These are phyloP conservation scores for Melinaea marsaeus DNA, from an alignment of 2,888 invertebrate species.

Conservation along the genomic window DNA sequence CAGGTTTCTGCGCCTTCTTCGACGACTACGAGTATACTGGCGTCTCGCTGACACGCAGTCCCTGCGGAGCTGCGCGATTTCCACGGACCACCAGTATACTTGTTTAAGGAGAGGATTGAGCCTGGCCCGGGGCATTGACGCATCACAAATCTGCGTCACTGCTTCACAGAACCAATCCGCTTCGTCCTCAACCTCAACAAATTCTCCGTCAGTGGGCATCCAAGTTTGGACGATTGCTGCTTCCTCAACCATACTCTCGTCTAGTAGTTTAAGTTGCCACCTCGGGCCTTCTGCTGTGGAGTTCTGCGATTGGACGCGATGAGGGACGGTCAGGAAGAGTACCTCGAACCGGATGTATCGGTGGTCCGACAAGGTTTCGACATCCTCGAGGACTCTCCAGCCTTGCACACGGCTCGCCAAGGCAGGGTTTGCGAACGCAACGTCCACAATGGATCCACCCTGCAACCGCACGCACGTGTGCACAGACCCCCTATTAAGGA, in stretches of 20 bases:
- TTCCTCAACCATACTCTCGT: conserved; percentile 5
- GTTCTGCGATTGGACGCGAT: neutral
- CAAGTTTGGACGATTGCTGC: conserved; percentile 19
- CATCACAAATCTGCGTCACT: conserved; percentile 25
- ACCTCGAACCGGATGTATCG: conserved; percentile 19
- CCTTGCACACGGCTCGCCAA: conserved; percentile 15
- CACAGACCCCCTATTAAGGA: conserved; percentile 25
- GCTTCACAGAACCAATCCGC: conserved; percentile 14
- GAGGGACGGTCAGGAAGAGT: neutral
- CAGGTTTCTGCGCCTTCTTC: conserved; percentile 9
- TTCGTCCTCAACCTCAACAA: conserved; percentile 11
- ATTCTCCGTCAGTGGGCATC: neutral
- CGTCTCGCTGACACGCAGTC: conserved; percentile 18
- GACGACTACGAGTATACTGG: conserved; percentile 12
- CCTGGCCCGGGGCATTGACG: conserved; percentile 16
- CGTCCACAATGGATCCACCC: conserved; percentile 32
- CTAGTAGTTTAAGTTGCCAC: conserved; percentile 10
- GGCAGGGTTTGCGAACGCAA: conserved; percentile 22
- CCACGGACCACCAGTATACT: conserved; percentile 24
- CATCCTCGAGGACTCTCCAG: conserved; percentile 24
- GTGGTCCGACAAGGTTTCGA: conserved; percentile 30
- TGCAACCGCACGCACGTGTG: conserved; percentile 31
- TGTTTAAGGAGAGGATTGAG: neutral
- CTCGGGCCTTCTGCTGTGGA: neutral
- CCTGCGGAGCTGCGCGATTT: conserved; percentile 13